These are phyloP conservation scores for Tetramorium parvispinum DNA, from an alignment of 1,140 invertebrate species.

Conservation along the genomic window DNA sequence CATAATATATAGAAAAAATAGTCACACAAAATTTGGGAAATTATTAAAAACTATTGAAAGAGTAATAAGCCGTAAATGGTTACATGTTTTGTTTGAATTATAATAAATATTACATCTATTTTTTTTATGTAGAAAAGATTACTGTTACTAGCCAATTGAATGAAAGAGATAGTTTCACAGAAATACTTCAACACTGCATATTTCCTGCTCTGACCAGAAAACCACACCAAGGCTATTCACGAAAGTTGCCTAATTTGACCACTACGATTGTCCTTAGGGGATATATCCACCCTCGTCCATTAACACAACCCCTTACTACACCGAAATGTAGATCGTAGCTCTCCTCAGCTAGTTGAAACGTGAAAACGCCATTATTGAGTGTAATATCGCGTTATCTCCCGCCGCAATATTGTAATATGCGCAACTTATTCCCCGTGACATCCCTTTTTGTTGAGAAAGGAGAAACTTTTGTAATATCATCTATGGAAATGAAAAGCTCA, in stretches of 20 bases:
- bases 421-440: slow-evolving; percentile 56
- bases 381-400: slow-evolving; percentile 56
- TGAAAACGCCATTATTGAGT: slow-evolving; percentile 76
- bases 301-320: slow-evolving; percentile 68
- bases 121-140: slow-evolving; percentile 1
- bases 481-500: slow-evolving; percentile 44
- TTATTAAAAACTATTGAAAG: background rate
- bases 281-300: slow-evolving; percentile 74
- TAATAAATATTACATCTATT: background rate
- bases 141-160: background rate
- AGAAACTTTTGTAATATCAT: slow-evolving; percentile 39
- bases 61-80: background rate
- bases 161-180: background rate
- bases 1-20: background rate
- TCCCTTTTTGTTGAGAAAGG: slow-evolving; percentile 15
- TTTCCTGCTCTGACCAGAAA: slow-evolving; percentile 39
- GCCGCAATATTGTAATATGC: slow-evolving; percentile 30
- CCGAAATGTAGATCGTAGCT: slow-evolving; percentile 70
- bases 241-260: slow-evolving; percentile 76
- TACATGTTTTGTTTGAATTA: background rate
- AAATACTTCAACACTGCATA: slow-evolving; percentile 41
- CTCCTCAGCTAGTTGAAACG: slow-evolving; percentile 67
- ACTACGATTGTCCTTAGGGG: slow-evolving; percentile 74
- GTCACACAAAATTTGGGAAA: background rate
- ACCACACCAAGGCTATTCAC: slow-evolving; percentile 69